Evolutionary conservation across 2,113 vertebrate genomes (phyloP).

Genomic region (Myxocyprinus asiaticus): DNA sequence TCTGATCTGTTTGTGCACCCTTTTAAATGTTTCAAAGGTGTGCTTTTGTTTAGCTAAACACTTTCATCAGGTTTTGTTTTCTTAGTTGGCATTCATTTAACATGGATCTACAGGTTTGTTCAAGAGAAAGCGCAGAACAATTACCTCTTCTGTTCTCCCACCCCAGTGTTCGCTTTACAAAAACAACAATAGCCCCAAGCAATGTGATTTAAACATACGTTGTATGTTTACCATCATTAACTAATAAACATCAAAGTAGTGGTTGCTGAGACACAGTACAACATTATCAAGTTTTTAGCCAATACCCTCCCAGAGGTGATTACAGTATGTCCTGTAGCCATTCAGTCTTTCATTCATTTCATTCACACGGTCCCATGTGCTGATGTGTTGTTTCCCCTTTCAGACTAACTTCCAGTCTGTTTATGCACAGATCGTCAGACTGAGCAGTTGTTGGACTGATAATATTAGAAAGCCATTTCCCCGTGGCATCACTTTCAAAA

Average conservation of each 20-base stretch:
- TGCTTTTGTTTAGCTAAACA: constrained; percentile 30
- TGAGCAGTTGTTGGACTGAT: not conserved
- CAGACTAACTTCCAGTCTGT: constrained; percentile 29
- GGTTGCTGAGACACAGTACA: constrained; percentile 31
- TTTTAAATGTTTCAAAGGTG: constrained; percentile 24
- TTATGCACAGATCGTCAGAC: not conserved
- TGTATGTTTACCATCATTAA: not conserved
- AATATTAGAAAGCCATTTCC: not conserved
- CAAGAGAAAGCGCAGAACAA: constrained; percentile 2
- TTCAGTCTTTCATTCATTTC: not conserved
- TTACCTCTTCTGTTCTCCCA: constrained; percentile 17
- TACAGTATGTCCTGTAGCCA: not conserved
- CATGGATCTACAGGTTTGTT: constrained; percentile 15
- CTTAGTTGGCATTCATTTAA: constrained; percentile 33
- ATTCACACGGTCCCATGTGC: constrained; percentile 5
- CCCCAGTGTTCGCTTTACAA: not conserved
- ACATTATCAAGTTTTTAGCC: not conserved
- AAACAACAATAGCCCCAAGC: not conserved
- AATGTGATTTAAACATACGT: not conserved
- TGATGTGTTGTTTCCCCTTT: constrained; percentile 24
- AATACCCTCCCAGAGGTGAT: not conserved
- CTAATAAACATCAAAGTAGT: not conserved
- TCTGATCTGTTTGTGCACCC: not conserved
- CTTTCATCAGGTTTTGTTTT: constrained; percentile 35
- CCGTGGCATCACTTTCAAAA: no score